Evolutionary conservation across 2,797 vertebrate species (phyloP).

Genomic region (Tapirus indicus): DNA sequence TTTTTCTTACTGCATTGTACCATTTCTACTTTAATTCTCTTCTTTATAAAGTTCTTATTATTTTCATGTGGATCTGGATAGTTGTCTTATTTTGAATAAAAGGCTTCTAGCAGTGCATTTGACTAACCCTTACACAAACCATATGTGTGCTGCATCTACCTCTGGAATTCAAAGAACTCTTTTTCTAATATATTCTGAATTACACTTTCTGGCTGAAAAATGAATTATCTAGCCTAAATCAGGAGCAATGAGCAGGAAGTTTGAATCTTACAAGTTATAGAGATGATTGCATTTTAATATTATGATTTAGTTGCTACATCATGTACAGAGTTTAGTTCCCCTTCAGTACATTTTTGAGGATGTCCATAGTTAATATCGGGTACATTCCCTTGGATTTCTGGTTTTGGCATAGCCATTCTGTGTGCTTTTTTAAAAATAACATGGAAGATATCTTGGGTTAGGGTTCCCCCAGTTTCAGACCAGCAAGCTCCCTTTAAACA

Average conservation of each 20-base stretch:
- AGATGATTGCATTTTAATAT: slow-evolving; percentile 64
- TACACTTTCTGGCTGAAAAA: slow-evolving; percentile 60
- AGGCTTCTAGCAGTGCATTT: slow-evolving; percentile 49
- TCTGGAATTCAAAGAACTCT: slow-evolving; percentile 60
- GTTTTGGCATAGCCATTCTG: slow-evolving; percentile 54
- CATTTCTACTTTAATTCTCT: slow-evolving; percentile 65
- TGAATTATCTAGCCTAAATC: slow-evolving; percentile 27
- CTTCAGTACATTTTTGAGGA: slow-evolving; percentile 70
- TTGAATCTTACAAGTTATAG: slow-evolving; percentile 58
- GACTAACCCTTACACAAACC: neutral
- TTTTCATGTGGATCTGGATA: slow-evolving; percentile 56
- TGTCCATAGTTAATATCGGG: slow-evolving; percentile 60
- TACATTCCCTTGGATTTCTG: slow-evolving; percentile 64
- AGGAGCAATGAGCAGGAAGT: slow-evolving; percentile 34
- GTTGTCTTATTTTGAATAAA: slow-evolving; percentile 65
- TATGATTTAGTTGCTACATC: slow-evolving; percentile 50
- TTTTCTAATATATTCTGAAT: slow-evolving; percentile 46
- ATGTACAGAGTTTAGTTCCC: slow-evolving; percentile 59
- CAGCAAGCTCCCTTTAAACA: slow-evolving; percentile 80
- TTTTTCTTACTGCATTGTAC: slow-evolving; percentile 54
- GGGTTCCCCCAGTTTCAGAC: slow-evolving; percentile 77
- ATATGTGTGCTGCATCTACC: slow-evolving; percentile 49
- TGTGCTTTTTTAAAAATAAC: slow-evolving; percentile 56
- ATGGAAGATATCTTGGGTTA: slow-evolving; percentile 69
- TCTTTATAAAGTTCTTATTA: slow-evolving; percentile 56